A percentile compares a stretch with the other conserved stretches of the same genome.
phyloP scores from a whole-genome alignment of 2,888 invertebrate species.

The Xestoiulus laeticollis region DNA sequence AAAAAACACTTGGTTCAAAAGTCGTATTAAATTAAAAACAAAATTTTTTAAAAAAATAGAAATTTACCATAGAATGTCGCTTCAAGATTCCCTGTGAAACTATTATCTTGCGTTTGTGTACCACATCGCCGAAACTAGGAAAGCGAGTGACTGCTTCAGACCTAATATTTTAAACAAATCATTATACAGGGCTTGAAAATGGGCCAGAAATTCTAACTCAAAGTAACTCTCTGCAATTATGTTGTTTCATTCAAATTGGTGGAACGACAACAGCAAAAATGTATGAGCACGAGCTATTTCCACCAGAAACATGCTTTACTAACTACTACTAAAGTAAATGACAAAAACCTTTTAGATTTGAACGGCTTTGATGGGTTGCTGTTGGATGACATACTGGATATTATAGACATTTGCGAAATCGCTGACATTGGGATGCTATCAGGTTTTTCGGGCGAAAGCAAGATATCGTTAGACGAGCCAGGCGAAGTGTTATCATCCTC shows the following conservation, averaged over 20 bases:
- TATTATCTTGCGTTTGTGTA: conserved; percentile 38
- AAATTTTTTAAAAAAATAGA: not conserved
- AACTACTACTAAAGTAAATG: too few species aligned
- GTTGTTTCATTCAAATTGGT: too few species aligned
- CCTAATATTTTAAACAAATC: not conserved
- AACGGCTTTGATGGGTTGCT: conserved; percentile 11
- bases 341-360: not conserved
- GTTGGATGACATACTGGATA: conserved; percentile 45
- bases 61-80: not conserved
- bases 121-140: conserved; percentile 50
- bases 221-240: not conserved
- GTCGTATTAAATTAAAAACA: not conserved
- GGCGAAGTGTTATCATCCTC: not conserved
- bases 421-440: not conserved
- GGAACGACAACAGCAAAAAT: too few species aligned
- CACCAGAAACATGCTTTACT: too few species aligned
- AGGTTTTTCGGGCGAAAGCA: not conserved
- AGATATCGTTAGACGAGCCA: not conserved
- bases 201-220: too few species aligned
- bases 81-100: not conserved
- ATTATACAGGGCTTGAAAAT: too few species aligned
- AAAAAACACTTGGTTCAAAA: not conserved
- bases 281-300: too few species aligned
- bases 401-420: conserved; percentile 4
- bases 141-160: conserved; percentile 23